Conservation (phyloP, 1,140 invertebrate genomes). For the Ceratosolen fusciceps region DNA sequence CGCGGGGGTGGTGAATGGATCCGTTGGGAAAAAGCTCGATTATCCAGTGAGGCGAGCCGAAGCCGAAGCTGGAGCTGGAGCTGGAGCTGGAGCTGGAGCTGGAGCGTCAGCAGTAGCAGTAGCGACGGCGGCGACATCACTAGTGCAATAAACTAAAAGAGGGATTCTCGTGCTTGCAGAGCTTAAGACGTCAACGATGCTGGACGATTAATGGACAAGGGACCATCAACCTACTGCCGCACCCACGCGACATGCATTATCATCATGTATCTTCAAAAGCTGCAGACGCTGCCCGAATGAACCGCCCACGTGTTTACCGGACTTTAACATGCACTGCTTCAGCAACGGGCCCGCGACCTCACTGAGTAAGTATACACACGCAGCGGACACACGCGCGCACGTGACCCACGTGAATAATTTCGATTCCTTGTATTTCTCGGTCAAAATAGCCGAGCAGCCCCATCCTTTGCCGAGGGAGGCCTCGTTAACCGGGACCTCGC, state of each 20-base stretch:
- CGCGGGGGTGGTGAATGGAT: neutral
- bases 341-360: conserved; percentile 56
- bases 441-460: no score
- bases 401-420: no score
- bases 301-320: conserved; percentile 53
- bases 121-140: no score
- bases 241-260: conserved; percentile 61
- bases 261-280: conserved; percentile 54
- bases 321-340: conserved; percentile 59
- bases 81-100: neutral
- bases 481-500: no score
- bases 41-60: neutral
- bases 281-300: conserved; percentile 49
- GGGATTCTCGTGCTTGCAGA: conserved; percentile 20
- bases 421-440: no score
- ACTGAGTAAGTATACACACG: conserved; percentile 56
- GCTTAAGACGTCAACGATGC: conserved; percentile 18
- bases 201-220: conserved; percentile 37
- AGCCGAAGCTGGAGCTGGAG: neutral
- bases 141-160: neutral
- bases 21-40: neutral
- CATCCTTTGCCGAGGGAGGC: no score
- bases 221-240: conserved; percentile 28
- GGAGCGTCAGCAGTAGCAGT: no score
- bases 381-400: no score